A percentile compares a stretch with the other conserved stretches of the same genome.
Conservation (phyloP, 2,888 invertebrate genomes). For the Tenthredo scrophulariae region DNA sequence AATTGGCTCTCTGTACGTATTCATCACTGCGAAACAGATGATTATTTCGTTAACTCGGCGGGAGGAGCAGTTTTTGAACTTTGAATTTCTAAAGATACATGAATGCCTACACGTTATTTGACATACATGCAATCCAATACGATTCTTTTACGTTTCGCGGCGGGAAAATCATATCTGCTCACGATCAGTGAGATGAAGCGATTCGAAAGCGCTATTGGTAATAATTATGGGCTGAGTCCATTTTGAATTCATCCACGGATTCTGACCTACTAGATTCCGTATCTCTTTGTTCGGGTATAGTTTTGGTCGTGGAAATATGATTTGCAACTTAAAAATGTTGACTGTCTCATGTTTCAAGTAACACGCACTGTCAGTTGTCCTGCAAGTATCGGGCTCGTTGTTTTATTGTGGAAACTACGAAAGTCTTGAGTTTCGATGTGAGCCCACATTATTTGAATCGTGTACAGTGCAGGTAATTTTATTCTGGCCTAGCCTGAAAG, state of each 20-base stretch:
- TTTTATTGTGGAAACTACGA: too few species aligned
- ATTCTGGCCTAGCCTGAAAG: too few species aligned
- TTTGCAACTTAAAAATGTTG: too few species aligned
- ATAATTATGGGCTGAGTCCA: neutral
- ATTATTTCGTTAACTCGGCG: neutral
- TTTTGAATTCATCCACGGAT: too few species aligned
- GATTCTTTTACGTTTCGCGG: neutral
- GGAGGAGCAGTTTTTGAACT: neutral
- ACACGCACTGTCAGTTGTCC: too few species aligned
- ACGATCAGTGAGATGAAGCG: neutral
- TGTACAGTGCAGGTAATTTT: too few species aligned
- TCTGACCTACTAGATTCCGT: neutral
- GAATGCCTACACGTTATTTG: neutral
- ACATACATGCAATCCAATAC: neutral
- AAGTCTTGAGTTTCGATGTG: too few species aligned
- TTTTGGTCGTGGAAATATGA: too few species aligned
- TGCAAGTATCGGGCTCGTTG: too few species aligned
- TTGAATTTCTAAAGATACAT: neutral
- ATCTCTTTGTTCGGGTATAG: neutral
- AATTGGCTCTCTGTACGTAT: conserved; percentile 72
- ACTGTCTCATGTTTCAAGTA: too few species aligned
- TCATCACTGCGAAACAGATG: neutral
- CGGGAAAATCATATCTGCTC: neutral
- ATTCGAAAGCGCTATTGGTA: neutral
- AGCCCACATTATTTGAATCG: too few species aligned